Conservation (phyloP, 2,113 vertebrate genomes). For the Rana temporaria region DNA sequence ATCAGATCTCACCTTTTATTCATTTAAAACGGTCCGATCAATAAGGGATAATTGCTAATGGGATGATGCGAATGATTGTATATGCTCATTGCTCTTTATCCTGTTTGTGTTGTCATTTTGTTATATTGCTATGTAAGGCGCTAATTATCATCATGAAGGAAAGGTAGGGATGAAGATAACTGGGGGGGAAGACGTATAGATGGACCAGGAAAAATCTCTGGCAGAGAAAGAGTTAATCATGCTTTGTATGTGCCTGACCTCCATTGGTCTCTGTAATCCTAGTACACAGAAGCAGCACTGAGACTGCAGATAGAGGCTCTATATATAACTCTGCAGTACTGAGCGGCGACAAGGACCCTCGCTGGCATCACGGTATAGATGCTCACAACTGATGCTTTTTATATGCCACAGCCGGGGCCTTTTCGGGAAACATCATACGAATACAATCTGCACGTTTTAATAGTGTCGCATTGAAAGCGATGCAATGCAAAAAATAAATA, state of each 20-base stretch:
- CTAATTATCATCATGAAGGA: background rate
- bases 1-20: no score
- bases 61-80: no score
- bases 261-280: constrained; percentile 51
- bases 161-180: background rate
- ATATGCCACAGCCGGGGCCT: background rate
- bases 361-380: background rate
- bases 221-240: constrained; percentile 38
- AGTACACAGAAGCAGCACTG: constrained; percentile 42
- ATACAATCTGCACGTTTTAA: background rate
- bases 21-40: no score
- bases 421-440: no score
- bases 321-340: constrained; percentile 54
- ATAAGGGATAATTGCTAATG: no score
- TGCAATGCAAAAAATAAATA: no score
- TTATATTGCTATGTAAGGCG: background rate
- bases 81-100: no score
- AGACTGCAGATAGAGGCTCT: constrained; percentile 48
- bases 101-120: no score
- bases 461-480: background rate
- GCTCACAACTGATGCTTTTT: background rate
- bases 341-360: constrained; percentile 45
- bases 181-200: background rate
- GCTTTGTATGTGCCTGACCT: constrained; percentile 51
- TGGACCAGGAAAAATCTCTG: background rate